Base-by-base conservation (phyloP, 1,140 invertebrate genomes). In the Caenorhabditis remanei region DNA sequence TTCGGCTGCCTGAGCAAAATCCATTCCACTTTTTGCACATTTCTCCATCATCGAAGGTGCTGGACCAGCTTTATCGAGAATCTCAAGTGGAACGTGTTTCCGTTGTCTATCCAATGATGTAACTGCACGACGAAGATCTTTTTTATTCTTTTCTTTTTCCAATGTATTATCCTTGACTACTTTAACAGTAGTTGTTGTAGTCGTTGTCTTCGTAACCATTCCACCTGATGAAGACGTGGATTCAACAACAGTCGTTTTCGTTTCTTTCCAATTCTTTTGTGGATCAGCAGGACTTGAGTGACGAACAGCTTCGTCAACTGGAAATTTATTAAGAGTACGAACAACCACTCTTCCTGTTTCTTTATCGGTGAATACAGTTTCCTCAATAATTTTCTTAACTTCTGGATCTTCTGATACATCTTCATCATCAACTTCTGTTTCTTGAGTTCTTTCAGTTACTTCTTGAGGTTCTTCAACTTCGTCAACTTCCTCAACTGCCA, bases 1-100 rank as follows among this genome's bases (percentile, higher is more conserved):
- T 67, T 87, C 71, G 46, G 88, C 87, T 14, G 87, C 88, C 53
- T 65, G 32, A 9, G 85, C 87, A 32, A 89, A 55, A 41, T 85
- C 67, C 87, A 89, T 88, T 63, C 87, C 87, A 55, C 85, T 85
- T 55, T 85, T 85, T 13, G 82, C 86, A 24, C 65, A 50, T 24
- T 85, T 88, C n/a, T 87, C 83, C n/a, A 89, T 63, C 55, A 89
- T 88, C 4, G 67, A 56, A 9, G 88, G 71, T 13, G 87, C 65
- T 19, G 87, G 87, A 0, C 88, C 88, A 56, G 87, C 88, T 24
- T 56, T 41, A 50, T 88, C 86, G 3, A 88, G 50, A 50, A 85
- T 79, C n/a, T 87, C 86, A 24, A 24, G 24, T 32, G 86, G 86
- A 21, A 84, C 83, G n/a, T 58, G 53, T 9, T 63, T 84, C 21